phyloP scores from a whole-genome alignment of 2,113 vertebrate species.

The Lanius ludovicianus region DNA sequence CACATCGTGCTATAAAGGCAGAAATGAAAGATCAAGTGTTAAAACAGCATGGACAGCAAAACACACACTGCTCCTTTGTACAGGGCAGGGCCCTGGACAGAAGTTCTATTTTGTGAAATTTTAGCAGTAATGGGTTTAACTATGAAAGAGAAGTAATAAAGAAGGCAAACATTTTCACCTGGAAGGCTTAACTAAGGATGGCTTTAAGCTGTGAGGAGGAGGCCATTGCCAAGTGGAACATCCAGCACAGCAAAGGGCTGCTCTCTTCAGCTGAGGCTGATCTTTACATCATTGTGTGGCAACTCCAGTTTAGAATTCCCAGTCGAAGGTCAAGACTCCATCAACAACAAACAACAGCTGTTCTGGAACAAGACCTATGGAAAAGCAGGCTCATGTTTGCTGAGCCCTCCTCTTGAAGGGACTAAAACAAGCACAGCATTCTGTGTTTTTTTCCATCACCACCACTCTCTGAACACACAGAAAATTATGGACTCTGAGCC shows the following conservation, averaged over 20 bases:
- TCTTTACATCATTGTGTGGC: rapidly evolving
- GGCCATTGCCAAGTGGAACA: neutral
- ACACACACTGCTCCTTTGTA: neutral
- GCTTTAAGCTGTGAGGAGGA: neutral
- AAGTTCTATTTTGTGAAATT: neutral
- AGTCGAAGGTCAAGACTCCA: neutral
- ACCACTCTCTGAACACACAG: neutral
- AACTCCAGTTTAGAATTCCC: neutral
- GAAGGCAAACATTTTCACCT: neutral
- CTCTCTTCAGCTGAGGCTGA: neutral
- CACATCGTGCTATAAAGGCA: neutral
- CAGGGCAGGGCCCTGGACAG: neutral
- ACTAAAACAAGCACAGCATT: neutral
- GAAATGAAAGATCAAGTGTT: neutral
- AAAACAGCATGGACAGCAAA: neutral
- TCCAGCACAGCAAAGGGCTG: neutral
- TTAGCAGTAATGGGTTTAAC: neutral
- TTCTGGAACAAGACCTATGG: rapidly evolving
- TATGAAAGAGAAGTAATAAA: neutral
- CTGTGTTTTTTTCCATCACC: neutral
- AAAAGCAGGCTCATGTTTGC: neutral
- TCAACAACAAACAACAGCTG: neutral
- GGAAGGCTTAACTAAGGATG: neutral
- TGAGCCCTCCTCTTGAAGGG: neutral
- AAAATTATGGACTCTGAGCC: neutral